phyloP scores from a whole-genome alignment of 2,113 vertebrate species.

The Poeciliopsis retropinna region DNA sequence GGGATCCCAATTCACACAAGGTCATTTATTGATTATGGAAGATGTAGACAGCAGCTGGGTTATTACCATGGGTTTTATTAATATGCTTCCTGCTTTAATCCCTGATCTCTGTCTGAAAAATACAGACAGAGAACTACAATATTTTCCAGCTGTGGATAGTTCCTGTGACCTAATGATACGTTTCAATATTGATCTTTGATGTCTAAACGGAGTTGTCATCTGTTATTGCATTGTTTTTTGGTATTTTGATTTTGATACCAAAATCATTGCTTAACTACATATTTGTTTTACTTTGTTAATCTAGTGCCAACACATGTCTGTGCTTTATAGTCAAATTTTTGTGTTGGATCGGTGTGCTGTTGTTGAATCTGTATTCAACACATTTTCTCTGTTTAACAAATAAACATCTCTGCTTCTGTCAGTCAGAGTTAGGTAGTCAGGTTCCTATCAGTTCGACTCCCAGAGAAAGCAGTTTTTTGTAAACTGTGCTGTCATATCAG shows the following conservation, averaged over 20 bases:
- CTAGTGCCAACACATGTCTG: neutral
- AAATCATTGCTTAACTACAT: neutral
- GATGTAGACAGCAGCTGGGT: neutral
- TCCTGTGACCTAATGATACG: neutral
- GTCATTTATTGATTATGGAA: neutral
- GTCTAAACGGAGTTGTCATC: neutral
- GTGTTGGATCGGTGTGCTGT: neutral
- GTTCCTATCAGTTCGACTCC: neutral
- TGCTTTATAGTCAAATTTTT: neutral
- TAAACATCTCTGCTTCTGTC: neutral
- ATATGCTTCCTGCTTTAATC: constrained; percentile 7
- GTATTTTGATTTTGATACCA: neutral
- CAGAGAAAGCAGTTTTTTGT: neutral
- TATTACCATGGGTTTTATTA: constrained; percentile 1
- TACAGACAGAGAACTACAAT: neutral
- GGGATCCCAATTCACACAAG: neutral
- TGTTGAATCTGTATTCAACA: neutral
- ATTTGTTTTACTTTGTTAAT: neutral
- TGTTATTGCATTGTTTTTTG: neutral
- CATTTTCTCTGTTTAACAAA: neutral
- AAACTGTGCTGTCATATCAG: constrained; percentile 2
- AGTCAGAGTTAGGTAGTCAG: neutral
- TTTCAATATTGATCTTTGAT: neutral
- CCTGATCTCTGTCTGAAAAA: constrained; percentile 1
- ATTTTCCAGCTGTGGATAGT: neutral